Base-by-base conservation (phyloP, 23 tunicate genomes). In the Trididemnum nubilum region DNA sequence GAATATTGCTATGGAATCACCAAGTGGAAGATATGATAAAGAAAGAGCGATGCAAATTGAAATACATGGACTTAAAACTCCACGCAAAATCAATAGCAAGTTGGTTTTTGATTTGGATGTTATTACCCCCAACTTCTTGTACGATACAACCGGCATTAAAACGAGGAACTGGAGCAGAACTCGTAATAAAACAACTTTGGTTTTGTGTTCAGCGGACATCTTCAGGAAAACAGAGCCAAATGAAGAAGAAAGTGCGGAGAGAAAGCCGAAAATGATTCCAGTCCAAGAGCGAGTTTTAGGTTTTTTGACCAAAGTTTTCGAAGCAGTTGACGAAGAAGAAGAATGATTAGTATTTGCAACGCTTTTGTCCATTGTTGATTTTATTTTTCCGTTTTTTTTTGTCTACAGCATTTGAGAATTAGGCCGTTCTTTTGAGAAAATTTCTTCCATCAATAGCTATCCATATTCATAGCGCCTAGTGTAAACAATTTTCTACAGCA, bases 1-100 rank as follows among this genome's bases (percentile, higher is more conserved):
- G 51, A 27, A 77, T 3, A 77, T 77, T 51, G 81, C 65, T n/a
- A 51, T 27, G 4, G 38, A 2, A 57, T 57, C 67, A 2, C 81
- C 81, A 3, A 77, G 67, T 4, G 81, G 31, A 9, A 77, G 38
- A 57, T 77, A 52, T 37, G 52, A 19, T 23, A 77, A 32, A 2
- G 81, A 29, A 28, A 26, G 12, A 2, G 37, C 66, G 54, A 77
- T 2, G 27, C 12, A 23, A n/a, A n/a, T 26, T 9, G 29, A 22
- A 9, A 26, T 21, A 19, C 9, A 2, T 4, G 32, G 32, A 38
- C 9, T 9, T 21, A 73, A 26, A 40, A 73, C 2, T 19, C 78
- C 78, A 37, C 58, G 57, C 5, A 73, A 2, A 2, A 73, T 7
- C 30, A 73, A 12, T 2, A 73, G 58, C 12, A 39, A 9, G 21